Evolutionary conservation across 92 coral and sea anemone species (phyloP).

Genomic region (Porites lobata): DNA sequence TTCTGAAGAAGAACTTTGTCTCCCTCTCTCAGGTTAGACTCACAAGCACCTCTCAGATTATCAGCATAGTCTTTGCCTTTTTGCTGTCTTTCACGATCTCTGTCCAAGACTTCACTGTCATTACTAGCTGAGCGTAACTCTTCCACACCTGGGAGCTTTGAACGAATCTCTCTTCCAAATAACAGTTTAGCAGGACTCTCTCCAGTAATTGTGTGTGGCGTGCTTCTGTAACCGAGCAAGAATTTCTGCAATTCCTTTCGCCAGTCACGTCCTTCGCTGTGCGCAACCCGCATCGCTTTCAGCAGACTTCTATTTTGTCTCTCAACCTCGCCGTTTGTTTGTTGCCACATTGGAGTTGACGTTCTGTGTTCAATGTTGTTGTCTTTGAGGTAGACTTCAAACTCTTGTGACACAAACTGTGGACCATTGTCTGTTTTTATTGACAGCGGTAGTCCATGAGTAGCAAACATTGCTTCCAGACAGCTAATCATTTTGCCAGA

Average conservation of each 20-base stretch:
- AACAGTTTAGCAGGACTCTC: constrained; percentile 18
- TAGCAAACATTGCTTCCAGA: too few species aligned
- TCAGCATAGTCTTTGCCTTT: constrained; percentile 46
- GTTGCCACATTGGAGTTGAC: too few species aligned
- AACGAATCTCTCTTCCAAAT: constrained; percentile 39
- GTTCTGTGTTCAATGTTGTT: too few species aligned
- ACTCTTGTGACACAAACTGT: too few species aligned
- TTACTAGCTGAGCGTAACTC: not conserved
- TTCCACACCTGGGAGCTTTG: not conserved
- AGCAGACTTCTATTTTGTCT: constrained; percentile 46
- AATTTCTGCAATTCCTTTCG: constrained; percentile 27
- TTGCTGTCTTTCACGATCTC: constrained; percentile 27
- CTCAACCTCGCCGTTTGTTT: constrained; percentile 25
- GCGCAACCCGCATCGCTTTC: constrained; percentile 59
- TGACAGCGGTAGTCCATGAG: too few species aligned
- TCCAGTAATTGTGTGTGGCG: constrained; percentile 45
- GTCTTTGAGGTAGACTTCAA: too few species aligned
- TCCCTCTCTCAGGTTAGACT: constrained; percentile 12
- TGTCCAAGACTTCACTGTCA: constrained; percentile 17
- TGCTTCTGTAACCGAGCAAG: constrained; percentile 34
- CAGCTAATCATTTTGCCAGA: too few species aligned
- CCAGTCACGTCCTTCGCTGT: constrained; percentile 40
- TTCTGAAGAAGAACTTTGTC: constrained; percentile 35
- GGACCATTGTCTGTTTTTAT: too few species aligned
- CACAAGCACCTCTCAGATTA: constrained; percentile 6